Percentiles rank a stretch among this genome's conserved stretches.
Conservation (phyloP, 2,888 invertebrate genomes). For the Drosophila vallismaia region DNA sequence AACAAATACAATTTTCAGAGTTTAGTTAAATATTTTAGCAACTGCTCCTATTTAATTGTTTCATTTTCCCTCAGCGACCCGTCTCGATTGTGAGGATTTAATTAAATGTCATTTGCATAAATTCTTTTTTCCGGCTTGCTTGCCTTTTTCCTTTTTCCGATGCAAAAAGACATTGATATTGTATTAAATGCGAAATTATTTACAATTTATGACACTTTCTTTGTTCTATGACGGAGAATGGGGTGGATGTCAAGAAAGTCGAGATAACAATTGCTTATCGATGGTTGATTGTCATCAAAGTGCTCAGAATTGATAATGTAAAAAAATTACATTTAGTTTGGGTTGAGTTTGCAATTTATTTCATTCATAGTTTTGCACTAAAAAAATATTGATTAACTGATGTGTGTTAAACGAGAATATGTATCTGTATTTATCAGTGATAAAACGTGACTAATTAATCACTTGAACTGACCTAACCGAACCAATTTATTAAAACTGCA, state of each 20-base stretch:
- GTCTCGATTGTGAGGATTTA: conserved; percentile 52
- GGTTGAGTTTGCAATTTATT: not conserved
- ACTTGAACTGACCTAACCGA: not conserved
- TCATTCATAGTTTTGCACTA: conserved; percentile 6
- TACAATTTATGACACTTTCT: conserved; percentile 59
- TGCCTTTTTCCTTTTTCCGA: not conserved
- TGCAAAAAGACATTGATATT: conserved; percentile 6
- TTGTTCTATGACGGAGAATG: conserved; percentile 23
- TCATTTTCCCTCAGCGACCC: conserved; percentile 6
- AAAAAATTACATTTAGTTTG: not conserved
- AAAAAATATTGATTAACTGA: not conserved
- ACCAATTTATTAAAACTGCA: not conserved
- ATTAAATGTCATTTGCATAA: conserved; percentile 69
- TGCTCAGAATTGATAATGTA: conserved; percentile 23
- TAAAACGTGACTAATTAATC: not conserved
- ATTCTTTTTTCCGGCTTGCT: conserved; percentile 3
- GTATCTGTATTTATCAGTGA: not conserved
- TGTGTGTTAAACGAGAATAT: too few species aligned
- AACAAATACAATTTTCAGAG: conserved; percentile 75
- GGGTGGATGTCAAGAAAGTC: not conserved
- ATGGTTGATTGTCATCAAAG: conserved; percentile 34
- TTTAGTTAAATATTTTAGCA: conserved; percentile 65
- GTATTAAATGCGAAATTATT: conserved; percentile 22
- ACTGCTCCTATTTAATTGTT: conserved; percentile 73
- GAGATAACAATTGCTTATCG: conserved; percentile 40